Base-by-base conservation (phyloP, 2,113 vertebrate species). In the Maccullochella peelii region DNA sequence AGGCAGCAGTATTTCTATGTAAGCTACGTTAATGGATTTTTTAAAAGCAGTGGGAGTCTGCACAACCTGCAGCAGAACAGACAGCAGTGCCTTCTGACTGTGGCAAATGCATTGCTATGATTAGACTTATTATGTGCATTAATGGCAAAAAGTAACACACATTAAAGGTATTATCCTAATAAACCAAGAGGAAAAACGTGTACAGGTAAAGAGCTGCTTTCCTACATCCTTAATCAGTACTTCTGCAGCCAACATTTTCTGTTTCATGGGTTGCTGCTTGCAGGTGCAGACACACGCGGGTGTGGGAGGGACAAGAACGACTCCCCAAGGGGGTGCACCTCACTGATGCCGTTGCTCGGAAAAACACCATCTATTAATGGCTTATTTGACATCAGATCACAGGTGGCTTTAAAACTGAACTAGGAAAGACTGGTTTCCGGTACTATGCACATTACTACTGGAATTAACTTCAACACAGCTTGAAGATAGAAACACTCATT, bases 11-110 rank as follows among this genome's bases (percentile, higher is more conserved):
- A 63, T 83, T 72, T 80, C 54, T 76, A 27, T 71, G 58, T 63
- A 47, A 62, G 75, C 42, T 73, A 30, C 63, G 79, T 71, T 67
- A 80, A 81, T 83, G 58, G 58, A 40, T 77, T 79, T 82, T 16
- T 74, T 73, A 59, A 77, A 82, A 81, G 58, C 47, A 75, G 38
- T 61, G 36, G 79, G 68, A 58, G 23, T 30, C 70, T 67, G 50
- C 61, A 52, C 21, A 77, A 49, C 69, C 59, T 83, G 44, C 44
- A 67, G 75, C 7, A 63, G 10, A 66, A 52, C 30, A 82, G 30
- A 83, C 23, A 36, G 33, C 23, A 9, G 30, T 52, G 23, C 9
- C 23, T 61, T 44, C 50, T 67, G 16, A 68, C 38, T 61, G 23
- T 14, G 52, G 55, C 47, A 67, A 70, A 86, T 54, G 33, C n/a